Percentiles rank a stretch among this genome's conserved stretches.
Evolutionary conservation across 2,113 vertebrate species (phyloP).

Genomic region (Perca flavescens): DNA sequence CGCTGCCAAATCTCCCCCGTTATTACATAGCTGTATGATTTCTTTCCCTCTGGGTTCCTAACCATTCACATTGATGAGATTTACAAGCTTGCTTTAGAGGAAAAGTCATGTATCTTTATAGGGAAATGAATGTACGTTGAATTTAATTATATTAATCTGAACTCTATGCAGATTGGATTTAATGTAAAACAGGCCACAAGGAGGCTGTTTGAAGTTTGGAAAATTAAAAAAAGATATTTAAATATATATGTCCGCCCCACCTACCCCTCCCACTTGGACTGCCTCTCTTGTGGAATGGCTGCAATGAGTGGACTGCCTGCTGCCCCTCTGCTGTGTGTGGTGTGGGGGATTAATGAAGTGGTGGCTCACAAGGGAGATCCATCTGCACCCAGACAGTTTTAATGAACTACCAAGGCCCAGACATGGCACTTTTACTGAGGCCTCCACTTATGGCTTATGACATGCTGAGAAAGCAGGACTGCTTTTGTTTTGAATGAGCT

Average conservation of each 20-base stretch:
- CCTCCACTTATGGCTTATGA: conserved; percentile 65
- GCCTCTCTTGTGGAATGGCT: conserved; percentile 24
- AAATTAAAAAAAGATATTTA: conserved; percentile 26
- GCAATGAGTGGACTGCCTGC: conserved; percentile 56
- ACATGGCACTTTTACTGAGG: conserved; percentile 56
- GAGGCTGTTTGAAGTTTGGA: conserved; percentile 29
- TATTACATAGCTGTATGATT: conserved; percentile 59
- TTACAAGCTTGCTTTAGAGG: conserved; percentile 48
- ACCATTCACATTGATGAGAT: conserved; percentile 47
- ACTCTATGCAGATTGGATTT: conserved; percentile 42
- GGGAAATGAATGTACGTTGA: conserved; percentile 38
- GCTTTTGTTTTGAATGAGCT: conserved; percentile 63
- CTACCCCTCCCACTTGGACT: background rate
- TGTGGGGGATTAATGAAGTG: conserved; percentile 71
- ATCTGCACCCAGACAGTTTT: conserved; percentile 73
- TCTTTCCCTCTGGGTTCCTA: conserved; percentile 46
- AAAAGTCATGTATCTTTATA: conserved; percentile 48
- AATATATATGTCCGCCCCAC: conserved; percentile 10
- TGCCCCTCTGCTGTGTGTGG: conserved; percentile 43
- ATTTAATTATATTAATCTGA: conserved; percentile 58
- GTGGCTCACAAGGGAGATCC: conserved; percentile 58
- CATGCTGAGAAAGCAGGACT: conserved; percentile 72
- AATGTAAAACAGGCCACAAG: conserved; percentile 28
- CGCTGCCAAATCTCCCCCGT: conserved; percentile 51
- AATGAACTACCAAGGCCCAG: conserved; percentile 65